Conservation (phyloP, 2,113 vertebrate genomes). For the Hemicordylus capensis region DNA sequence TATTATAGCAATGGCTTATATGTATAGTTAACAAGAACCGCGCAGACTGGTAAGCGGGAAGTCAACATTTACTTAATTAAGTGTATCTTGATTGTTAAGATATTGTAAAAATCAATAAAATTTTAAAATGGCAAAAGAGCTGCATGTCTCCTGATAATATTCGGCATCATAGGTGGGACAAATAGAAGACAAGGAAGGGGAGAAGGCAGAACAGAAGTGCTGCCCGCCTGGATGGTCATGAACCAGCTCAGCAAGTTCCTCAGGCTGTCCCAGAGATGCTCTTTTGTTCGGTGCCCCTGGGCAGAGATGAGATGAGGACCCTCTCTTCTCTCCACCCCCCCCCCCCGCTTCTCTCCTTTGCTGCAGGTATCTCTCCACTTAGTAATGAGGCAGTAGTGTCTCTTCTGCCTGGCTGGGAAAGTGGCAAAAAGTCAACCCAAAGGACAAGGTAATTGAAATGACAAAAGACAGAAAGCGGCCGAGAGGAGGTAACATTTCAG, state of each 20-base stretch:
- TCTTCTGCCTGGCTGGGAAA: slow-evolving; percentile 74
- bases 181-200: no score
- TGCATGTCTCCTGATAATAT: no score
- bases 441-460: slow-evolving; percentile 61
- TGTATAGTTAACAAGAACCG: no score
- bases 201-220: no score
- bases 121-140: no score
- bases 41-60: no score
- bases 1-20: no score
- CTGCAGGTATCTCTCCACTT: not conserved
- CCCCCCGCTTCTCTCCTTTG: not conserved
- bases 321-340: not conserved
- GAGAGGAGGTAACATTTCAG: slow-evolving; percentile 76
- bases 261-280: not conserved
- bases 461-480: slow-evolving; percentile 64
- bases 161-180: no score
- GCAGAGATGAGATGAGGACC: not conserved
- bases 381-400: slow-evolving; percentile 48
- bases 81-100: no score
- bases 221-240: not conserved
- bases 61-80: no score
- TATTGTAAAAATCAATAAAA: no score
- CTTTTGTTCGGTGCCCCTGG: not conserved
- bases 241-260: not conserved
- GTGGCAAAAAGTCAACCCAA: slow-evolving; percentile 62